Conservation (phyloP, 2,888 invertebrate genomes). For the Pherbina coryleti region DNA sequence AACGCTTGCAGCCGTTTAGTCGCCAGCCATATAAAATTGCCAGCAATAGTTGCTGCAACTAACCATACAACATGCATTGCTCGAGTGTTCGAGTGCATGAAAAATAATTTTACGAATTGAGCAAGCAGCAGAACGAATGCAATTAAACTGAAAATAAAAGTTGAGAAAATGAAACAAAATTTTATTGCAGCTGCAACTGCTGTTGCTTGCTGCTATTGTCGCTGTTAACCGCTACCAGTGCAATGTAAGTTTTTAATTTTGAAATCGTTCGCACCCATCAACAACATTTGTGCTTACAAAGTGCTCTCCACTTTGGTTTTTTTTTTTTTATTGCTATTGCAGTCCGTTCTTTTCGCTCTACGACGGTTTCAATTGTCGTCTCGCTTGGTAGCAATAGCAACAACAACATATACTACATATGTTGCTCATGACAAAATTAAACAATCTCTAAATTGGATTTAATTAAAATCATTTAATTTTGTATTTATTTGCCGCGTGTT, state of each 20-base stretch:
- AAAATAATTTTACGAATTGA: conserved; percentile 19
- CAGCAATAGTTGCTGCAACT: neutral
- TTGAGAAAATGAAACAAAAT: neutral
- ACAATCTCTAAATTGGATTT: conserved; percentile 49
- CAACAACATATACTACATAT: conserved; percentile 2
- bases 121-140: conserved; percentile 14
- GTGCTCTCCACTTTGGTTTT: neutral
- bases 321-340: no score
- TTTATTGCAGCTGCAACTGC: neutral
- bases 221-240: neutral
- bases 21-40: conserved; percentile 16
- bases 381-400: conserved; percentile 3
- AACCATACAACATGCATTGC: neutral
- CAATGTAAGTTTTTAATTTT: neutral
- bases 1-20: conserved; percentile 27
- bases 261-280: neutral
- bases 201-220: neutral
- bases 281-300: neutral
- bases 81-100: conserved; percentile 12
- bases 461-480: conserved; percentile 47
- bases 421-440: conserved; percentile 45
- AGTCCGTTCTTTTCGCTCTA: neutral
- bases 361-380: neutral
- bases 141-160: conserved; percentile 15
- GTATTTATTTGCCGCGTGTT: neutral